These are phyloP conservation scores for Eucera pruinosa DNA, from an alignment of 2,888 invertebrate genomes.

Conservation along the genomic window DNA sequence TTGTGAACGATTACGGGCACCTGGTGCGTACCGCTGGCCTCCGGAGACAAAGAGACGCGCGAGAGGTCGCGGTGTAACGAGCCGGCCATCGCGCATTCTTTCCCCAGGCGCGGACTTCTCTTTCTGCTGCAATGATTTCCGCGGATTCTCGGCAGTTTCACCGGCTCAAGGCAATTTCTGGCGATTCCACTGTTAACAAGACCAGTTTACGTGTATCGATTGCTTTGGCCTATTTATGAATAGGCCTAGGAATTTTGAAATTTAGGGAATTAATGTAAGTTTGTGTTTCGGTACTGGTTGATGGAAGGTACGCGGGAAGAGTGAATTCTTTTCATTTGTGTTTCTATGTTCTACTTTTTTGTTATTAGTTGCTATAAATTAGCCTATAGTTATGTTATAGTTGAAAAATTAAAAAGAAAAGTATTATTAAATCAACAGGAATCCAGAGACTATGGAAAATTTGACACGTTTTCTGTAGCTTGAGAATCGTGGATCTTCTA, in stretches of 20 bases:
- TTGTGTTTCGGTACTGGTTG: neutral
- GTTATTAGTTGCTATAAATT: too few species aligned
- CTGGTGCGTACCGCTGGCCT: slow-evolving; percentile 72
- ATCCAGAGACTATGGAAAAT: too few species aligned
- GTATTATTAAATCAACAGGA: too few species aligned
- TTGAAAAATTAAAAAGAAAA: too few species aligned
- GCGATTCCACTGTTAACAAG: neutral
- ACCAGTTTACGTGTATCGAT: neutral
- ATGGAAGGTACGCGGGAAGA: neutral
- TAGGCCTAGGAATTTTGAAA: too few species aligned
- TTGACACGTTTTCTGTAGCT: too few species aligned
- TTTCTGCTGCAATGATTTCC: slow-evolving; percentile 56
- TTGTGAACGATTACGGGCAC: slow-evolving; percentile 83
- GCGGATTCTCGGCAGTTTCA: slow-evolving; percentile 44
- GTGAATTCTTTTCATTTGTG: too few species aligned
- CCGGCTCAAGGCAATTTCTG: slow-evolving; percentile 30
- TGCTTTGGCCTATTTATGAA: neutral
- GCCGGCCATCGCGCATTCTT: slow-evolving; percentile 79
- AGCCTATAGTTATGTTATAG: too few species aligned
- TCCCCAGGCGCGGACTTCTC: slow-evolving; percentile 68
- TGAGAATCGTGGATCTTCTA: too few species aligned
- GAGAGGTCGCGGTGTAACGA: slow-evolving; percentile 62
- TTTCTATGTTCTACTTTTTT: too few species aligned
- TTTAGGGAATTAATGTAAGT: too few species aligned
- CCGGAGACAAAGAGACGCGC: slow-evolving; percentile 74